A percentile compares a stretch with the other conserved stretches of the same genome.
These are phyloP conservation scores for Moxostoma hubbsi DNA, from an alignment of 2,797 vertebrate genomes.

Conservation along the genomic window DNA sequence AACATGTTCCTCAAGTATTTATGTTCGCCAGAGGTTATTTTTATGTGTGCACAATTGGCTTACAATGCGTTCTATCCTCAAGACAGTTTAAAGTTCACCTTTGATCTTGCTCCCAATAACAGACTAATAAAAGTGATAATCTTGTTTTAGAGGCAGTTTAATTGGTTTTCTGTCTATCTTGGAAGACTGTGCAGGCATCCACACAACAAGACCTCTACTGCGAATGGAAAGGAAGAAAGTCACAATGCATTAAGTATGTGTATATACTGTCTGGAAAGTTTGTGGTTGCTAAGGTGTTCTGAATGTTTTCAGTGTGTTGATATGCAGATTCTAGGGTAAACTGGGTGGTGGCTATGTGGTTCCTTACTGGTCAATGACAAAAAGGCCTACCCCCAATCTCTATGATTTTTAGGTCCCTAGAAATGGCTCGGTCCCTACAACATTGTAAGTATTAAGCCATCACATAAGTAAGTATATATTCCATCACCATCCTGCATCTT, in stretches of 20 bases:
- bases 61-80: conserved; percentile 57
- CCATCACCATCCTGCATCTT: neutral
- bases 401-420: no score
- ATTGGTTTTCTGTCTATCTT: conserved; percentile 67
- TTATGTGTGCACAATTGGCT: conserved; percentile 60
- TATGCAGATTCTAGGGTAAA: no score
- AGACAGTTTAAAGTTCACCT: conserved; percentile 72
- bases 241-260: conserved; percentile 40
- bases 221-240: conserved; percentile 16
- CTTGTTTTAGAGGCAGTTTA: conserved; percentile 54
- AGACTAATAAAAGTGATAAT: conserved; percentile 68
- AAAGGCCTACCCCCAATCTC: no score
- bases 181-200: conserved; percentile 60
- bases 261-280: no score
- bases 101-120: conserved; percentile 75
- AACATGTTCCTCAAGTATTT: conserved; percentile 48
- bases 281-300: no score
- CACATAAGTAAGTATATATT: no score
- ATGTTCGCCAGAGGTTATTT: conserved; percentile 40
- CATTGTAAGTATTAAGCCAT: no score
- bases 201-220: conserved; percentile 8
- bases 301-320: neutral
- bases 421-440: no score
- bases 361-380: no score
- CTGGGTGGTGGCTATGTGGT: no score